phyloP scores from a whole-genome alignment of 2,113 vertebrate genomes.

The Pseudonaja textilis region DNA sequence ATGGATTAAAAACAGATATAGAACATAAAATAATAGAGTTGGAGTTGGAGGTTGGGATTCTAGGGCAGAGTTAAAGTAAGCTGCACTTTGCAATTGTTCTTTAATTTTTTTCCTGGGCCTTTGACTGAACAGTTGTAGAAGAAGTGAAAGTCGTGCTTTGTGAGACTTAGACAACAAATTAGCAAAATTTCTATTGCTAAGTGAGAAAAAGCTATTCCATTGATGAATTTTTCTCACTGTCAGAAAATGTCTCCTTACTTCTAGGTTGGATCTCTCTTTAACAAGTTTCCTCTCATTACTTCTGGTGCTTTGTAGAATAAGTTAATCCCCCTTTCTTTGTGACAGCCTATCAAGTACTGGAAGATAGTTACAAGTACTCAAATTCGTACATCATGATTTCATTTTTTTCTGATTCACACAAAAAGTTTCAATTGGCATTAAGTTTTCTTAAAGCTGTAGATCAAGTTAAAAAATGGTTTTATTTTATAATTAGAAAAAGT shows the following conservation, averaged over 20 bases:
- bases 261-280: neutral
- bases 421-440: neutral
- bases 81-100: neutral
- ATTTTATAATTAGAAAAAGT: neutral
- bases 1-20: neutral
- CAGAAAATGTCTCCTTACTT: neutral
- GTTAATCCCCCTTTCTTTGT: neutral
- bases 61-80: neutral
- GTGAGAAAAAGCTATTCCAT: neutral
- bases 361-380: neutral
- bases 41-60: neutral
- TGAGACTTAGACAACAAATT: neutral
- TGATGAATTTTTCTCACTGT: neutral
- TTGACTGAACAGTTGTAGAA: neutral
- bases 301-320: neutral
- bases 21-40: neutral
- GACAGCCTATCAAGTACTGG: neutral
- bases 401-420: neutral
- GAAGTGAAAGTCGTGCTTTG: neutral
- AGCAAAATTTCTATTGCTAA: too few relatives aligned
- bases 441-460: neutral
- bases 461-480: neutral
- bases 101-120: neutral
- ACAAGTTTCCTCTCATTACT: neutral
- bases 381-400: neutral